phyloP scores from a whole-genome alignment of 2,113 vertebrate genomes.

The Rhinopomastus cyanomelas region DNA sequence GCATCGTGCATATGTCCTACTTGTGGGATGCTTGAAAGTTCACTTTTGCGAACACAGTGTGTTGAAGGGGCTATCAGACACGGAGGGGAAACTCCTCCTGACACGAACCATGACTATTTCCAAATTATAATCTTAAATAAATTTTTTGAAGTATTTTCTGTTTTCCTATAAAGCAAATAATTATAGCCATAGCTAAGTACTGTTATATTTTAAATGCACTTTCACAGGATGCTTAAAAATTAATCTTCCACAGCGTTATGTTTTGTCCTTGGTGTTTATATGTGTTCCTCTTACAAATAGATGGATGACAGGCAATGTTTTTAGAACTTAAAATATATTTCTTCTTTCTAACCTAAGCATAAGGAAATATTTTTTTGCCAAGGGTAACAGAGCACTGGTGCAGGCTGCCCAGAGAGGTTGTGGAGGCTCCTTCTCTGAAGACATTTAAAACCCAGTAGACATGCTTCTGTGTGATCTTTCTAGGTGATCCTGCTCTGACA shows the following conservation, averaged over 20 bases:
- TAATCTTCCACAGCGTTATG: neutral
- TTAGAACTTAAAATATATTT: neutral
- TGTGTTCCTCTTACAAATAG: neutral
- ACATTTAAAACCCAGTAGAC: too few relatives aligned
- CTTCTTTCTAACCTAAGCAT: too few relatives aligned
- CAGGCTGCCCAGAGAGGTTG: too few relatives aligned
- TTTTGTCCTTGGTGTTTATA: neutral
- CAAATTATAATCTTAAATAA: neutral
- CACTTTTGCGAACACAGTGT: neutral
- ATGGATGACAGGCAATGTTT: accelerated
- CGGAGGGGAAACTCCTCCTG: neutral
- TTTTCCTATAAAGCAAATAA: neutral
- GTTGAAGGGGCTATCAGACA: neutral
- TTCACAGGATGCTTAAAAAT: neutral
- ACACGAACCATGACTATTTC: neutral
- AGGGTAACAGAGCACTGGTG: too few relatives aligned
- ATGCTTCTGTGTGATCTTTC: too few relatives aligned
- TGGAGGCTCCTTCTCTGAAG: too few relatives aligned
- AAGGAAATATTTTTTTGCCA: too few relatives aligned
- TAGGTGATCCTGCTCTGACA: too few relatives aligned
- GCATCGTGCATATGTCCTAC: accelerated
- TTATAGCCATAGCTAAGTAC: neutral
- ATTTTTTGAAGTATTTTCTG: neutral
- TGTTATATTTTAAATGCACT: neutral
- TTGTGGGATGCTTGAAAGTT: neutral